Conservation (phyloP, 2,113 vertebrate species). For the Pollachius pollachius region DNA sequence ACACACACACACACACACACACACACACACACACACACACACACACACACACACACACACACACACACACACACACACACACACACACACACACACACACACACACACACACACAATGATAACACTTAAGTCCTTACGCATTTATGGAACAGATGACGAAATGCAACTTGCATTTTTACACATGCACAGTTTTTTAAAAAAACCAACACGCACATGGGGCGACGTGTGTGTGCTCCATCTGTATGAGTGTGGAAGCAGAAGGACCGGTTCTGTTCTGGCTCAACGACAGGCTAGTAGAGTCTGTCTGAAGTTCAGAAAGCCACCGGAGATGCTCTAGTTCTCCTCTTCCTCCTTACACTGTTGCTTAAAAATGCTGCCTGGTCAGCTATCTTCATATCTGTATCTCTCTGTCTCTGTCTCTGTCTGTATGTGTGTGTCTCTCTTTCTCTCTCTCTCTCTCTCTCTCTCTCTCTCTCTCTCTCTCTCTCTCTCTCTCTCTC, state of each 20-base stretch:
- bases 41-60: conserved; percentile 12
- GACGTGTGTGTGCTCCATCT: conserved; percentile 14
- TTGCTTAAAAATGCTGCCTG: neutral
- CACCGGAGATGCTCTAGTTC: conserved; percentile 13
- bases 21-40: conserved; percentile 5
- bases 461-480: neutral
- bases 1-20: conserved; percentile 9
- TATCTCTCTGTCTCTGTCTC: conserved; percentile 3
- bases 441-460: neutral
- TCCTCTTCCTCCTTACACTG: neutral
- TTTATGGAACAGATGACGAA: too few species aligned
- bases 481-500: conserved; percentile 9
- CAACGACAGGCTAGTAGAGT: conserved; percentile 14
- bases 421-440: conserved; percentile 4
- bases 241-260: conserved; percentile 34
- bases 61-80: conserved; percentile 5
- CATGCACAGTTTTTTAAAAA: neutral
- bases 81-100: conserved; percentile 6
- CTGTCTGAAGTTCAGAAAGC: conserved; percentile 42
- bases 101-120: conserved; percentile 1
- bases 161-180: too few species aligned
- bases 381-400: neutral
- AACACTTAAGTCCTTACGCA: neutral
- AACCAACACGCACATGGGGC: neutral
- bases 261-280: conserved; percentile 35